These are phyloP conservation scores for Acanthococcus lagerstroemiae DNA, from an alignment of 2,888 invertebrate species.

Conservation along the genomic window DNA sequence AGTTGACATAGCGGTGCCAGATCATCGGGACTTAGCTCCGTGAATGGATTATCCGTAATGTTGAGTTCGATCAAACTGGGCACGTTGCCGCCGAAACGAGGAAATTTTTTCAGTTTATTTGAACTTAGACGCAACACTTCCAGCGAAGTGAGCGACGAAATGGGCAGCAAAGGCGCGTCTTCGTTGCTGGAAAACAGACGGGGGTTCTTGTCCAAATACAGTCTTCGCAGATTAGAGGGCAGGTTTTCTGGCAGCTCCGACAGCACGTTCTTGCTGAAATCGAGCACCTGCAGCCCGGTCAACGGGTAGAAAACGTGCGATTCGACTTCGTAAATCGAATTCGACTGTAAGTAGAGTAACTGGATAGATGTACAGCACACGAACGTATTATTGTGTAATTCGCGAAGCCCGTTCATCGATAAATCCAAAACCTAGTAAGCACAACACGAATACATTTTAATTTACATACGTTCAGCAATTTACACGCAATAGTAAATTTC, in stretches of 20 bases:
- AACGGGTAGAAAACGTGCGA: constrained; percentile 1
- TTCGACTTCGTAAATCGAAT: constrained; percentile 1
- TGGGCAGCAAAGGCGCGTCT: neutral
- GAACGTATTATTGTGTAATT: constrained; percentile 14
- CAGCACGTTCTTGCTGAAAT: constrained; percentile 15
- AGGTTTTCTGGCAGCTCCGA: neutral
- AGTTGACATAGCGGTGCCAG: constrained; percentile 17
- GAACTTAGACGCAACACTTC: neutral
- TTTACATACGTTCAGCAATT: too few relatives aligned
- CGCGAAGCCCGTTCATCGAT: constrained; percentile 5
- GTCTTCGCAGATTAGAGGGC: neutral
- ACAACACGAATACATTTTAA: neutral
- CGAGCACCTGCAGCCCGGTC: constrained; percentile 7
- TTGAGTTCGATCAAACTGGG: constrained; percentile 21
- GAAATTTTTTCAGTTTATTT: constrained; percentile 1
- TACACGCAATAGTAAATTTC: too few relatives aligned
- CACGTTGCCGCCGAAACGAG: constrained; percentile 9
- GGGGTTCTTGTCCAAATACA: constrained; percentile 10
- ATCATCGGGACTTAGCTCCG: constrained; percentile 10
- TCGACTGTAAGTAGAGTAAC: constrained; percentile 11
- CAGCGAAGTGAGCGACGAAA: constrained; percentile 4
- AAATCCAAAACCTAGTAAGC: constrained; percentile 13
- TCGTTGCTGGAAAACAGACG: neutral
- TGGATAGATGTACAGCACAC: constrained; percentile 14
- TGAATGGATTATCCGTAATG: constrained; percentile 5